Conservation (phyloP, 2,888 invertebrate species). For the Morinoia aosen region DNA sequence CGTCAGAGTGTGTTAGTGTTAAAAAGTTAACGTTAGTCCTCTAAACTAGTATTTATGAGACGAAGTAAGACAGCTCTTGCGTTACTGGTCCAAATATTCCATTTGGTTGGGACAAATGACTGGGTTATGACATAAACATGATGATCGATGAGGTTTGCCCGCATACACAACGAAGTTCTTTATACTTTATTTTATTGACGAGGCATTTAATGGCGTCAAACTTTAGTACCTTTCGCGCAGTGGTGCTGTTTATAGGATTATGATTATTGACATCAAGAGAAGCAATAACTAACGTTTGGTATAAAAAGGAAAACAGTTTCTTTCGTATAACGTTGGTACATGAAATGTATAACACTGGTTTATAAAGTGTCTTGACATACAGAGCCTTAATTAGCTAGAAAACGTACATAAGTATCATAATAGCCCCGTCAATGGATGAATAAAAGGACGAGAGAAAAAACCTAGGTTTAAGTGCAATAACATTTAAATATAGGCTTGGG, state of each 20-base stretch:
- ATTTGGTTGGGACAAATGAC: not conserved
- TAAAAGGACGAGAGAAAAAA: too few relatives aligned
- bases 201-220: not conserved
- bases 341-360: not conserved
- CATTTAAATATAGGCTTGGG: too few relatives aligned
- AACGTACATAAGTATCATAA: too few relatives aligned
- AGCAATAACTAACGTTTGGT: not conserved
- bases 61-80: not conserved
- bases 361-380: not conserved
- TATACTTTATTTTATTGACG: not conserved
- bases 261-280: not conserved
- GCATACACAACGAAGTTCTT: not conserved
- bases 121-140: not conserved
- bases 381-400: too few relatives aligned
- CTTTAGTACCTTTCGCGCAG: not conserved
- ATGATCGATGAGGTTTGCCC: not conserved
- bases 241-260: not conserved
- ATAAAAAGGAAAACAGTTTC: not conserved
- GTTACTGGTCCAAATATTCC: not conserved
- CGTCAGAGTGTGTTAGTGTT: not conserved
- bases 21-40: too few relatives aligned
- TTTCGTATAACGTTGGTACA: not conserved
- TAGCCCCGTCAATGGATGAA: too few relatives aligned
- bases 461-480: too few relatives aligned
- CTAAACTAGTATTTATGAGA: not conserved